These are phyloP conservation scores for Agrochola lychnidis DNA, from an alignment of 2,888 invertebrate genomes.

Conservation along the genomic window DNA sequence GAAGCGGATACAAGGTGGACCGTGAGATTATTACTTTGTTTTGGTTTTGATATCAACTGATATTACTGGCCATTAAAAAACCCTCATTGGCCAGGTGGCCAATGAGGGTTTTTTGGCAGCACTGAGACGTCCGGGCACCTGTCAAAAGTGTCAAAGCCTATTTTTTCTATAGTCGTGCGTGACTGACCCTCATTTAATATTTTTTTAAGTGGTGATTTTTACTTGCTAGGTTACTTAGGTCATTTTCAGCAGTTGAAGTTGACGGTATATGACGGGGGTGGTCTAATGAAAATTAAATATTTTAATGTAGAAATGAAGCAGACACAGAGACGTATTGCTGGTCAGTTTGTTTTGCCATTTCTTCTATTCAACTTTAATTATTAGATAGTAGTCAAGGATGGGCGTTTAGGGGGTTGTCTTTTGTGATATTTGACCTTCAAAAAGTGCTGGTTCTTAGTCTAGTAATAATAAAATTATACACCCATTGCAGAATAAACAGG, in stretches of 20 bases:
- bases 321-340: background rate
- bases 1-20: slow-evolving; percentile 27
- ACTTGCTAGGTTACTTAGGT: too few relatives aligned
- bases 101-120: too few relatives aligned
- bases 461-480: background rate
- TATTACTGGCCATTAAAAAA: too few relatives aligned
- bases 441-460: background rate
- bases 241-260: background rate
- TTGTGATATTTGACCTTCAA: background rate
- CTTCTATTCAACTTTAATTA: too few relatives aligned
- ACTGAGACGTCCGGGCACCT: too few relatives aligned
- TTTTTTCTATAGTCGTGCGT: too few relatives aligned
- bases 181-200: too few relatives aligned
- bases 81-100: too few relatives aligned
- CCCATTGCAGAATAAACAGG: background rate
- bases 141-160: too few relatives aligned
- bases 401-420: background rate
- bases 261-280: background rate
- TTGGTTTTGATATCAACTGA: slow-evolving; percentile 5
- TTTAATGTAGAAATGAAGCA: background rate
- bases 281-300: background rate
- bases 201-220: background rate
- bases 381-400: background rate
- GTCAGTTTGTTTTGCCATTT: background rate
- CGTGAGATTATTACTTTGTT: slow-evolving; percentile 29